A percentile compares a stretch with the other conserved stretches of the same genome.
These are phyloP conservation scores for Bhutanitis thaidina DNA, from an alignment of 2,888 invertebrate genomes.

Conservation along the genomic window DNA sequence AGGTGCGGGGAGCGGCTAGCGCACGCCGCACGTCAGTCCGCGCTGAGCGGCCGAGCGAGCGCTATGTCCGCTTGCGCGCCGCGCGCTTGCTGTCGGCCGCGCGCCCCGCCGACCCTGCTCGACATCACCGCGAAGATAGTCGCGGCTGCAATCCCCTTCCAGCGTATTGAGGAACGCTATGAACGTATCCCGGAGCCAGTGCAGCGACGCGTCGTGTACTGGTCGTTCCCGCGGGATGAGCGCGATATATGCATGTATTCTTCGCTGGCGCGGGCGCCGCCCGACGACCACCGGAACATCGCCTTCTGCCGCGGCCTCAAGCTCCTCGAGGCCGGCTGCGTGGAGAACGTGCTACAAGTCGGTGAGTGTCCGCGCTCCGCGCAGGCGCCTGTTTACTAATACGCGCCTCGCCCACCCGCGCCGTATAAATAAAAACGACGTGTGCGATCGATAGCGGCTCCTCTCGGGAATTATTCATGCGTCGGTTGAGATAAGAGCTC, in stretches of 20 bases:
- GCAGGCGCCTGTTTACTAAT: slow-evolving; percentile 80
- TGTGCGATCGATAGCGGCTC: slow-evolving; percentile 78
- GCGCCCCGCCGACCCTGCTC: slow-evolving; percentile 86
- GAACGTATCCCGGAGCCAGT: slow-evolving; percentile 94
- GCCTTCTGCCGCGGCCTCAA: slow-evolving; percentile 93
- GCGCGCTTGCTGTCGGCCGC: slow-evolving; percentile 77
- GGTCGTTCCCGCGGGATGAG: slow-evolving; percentile 93
- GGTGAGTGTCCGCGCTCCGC: slow-evolving; percentile 83
- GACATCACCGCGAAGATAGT: slow-evolving; percentile 92
- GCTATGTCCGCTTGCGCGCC: slow-evolving; percentile 76
- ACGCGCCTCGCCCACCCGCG: slow-evolving; percentile 79
- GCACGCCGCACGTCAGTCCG: slow-evolving; percentile 62
- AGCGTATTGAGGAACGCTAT: slow-evolving; percentile 91
- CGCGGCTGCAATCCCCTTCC: slow-evolving; percentile 91
- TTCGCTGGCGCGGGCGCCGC: slow-evolving; percentile 82
- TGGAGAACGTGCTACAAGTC: slow-evolving; percentile 92
- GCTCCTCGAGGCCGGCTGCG: slow-evolving; percentile 89
- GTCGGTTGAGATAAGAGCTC: slow-evolving; percentile 70
- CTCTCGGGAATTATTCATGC: slow-evolving; percentile 79
- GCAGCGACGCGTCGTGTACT: slow-evolving; percentile 91
- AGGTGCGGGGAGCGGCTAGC: slow-evolving; percentile 34
- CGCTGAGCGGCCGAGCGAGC: slow-evolving; percentile 77
- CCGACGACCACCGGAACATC: slow-evolving; percentile 87
- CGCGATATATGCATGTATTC: slow-evolving; percentile 95
- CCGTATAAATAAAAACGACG: slow-evolving; percentile 79